A percentile compares a stretch with the other conserved stretches of the same genome.
Evolutionary conservation across 2,797 vertebrate species (phyloP).

Genomic region (Heterohyrax brucei): DNA sequence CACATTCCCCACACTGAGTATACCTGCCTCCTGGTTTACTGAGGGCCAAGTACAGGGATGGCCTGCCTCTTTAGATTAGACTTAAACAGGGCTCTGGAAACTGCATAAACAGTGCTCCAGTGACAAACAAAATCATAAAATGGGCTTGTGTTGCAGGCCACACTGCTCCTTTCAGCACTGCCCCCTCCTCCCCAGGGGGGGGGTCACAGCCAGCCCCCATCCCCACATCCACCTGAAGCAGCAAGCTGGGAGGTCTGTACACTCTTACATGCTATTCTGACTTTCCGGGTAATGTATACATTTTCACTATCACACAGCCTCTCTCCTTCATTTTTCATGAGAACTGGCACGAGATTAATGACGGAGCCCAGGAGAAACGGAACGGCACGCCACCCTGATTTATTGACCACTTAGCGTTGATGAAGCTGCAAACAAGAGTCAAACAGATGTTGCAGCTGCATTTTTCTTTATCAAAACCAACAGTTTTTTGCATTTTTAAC

Average conservation of each 20-base stretch:
- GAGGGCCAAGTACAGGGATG: slow-evolving; percentile 16
- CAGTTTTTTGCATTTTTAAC: slow-evolving; percentile 88
- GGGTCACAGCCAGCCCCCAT: not conserved
- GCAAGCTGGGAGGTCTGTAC: slow-evolving; percentile 82
- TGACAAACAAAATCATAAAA: not conserved
- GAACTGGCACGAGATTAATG: slow-evolving; percentile 94
- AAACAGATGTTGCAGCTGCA: slow-evolving; percentile 95
- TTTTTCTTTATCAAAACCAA: slow-evolving; percentile 95
- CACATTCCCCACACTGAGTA: not conserved
- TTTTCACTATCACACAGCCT: slow-evolving; percentile 85
- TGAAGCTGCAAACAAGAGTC: slow-evolving; percentile 97
- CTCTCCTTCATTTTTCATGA: slow-evolving; percentile 92
- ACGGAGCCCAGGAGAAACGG: slow-evolving; percentile 92
- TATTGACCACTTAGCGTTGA: slow-evolving; percentile 99
- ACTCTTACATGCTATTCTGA: slow-evolving; percentile 83
- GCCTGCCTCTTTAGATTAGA: not conserved
- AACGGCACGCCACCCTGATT: slow-evolving; percentile 95
- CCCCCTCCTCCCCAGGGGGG: not conserved
- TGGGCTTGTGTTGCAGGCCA: not conserved
- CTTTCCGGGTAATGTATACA: slow-evolving; percentile 87
- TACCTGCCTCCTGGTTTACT: not conserved
- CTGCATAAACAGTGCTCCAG: not conserved
- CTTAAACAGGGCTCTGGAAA: not conserved
- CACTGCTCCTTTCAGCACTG: slow-evolving; percentile 64
- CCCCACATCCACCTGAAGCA: not conserved